Evolutionary conservation across 2,113 vertebrate genomes (phyloP), one percentile per base, ranked within the genome.

Genomic region (Craseonycteris thonglongyai): DNA sequence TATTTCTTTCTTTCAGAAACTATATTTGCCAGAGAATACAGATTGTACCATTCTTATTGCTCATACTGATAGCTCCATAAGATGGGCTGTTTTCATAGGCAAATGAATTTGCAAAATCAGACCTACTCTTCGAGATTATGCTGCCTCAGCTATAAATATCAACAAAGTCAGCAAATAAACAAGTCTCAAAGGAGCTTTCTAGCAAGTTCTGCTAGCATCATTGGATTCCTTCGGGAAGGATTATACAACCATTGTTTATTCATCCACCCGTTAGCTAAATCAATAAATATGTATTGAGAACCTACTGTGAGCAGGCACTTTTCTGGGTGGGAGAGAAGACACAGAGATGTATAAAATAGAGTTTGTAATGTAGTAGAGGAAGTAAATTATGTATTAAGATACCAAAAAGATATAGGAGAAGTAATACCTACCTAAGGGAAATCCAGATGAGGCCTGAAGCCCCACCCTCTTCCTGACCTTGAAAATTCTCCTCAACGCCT

Each of bases 151-250:
- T 74, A 76, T 69, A 95, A 76, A 76, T 51, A 93, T 74, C 58
- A 89, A 94, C 63, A 78, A 54, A 95, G 91, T 91, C 90, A 90
- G 96, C 95, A 96, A 94, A 87, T 68, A 87, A 96, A 84, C 90
- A 84, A 33, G n/a, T 84, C 96, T 91, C 93, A 4, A 45, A 93
- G 87, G 92, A 96, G 59, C 28, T 92, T 88, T 93, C 61, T 49
- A 86, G 49, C 78, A 89, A 58, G 86, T 69, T 91, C 78, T 88
- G 51, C 72, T 45, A 91, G 74, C 65, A 78, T 56, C 89, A 47
- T 51, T 79, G 69, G 63, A 51, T 65, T 93, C 96, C 92, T 91
- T 28, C 51, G 83, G 92, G 75, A 49, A 96, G 38, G 80, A 91
- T 89, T 83, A 81, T 68, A 78, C 61, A 66, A 51, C 66, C 5